These are phyloP conservation scores for Halcyon senegalensis DNA, from an alignment of 2,113 vertebrate species.

Conservation along the genomic window DNA sequence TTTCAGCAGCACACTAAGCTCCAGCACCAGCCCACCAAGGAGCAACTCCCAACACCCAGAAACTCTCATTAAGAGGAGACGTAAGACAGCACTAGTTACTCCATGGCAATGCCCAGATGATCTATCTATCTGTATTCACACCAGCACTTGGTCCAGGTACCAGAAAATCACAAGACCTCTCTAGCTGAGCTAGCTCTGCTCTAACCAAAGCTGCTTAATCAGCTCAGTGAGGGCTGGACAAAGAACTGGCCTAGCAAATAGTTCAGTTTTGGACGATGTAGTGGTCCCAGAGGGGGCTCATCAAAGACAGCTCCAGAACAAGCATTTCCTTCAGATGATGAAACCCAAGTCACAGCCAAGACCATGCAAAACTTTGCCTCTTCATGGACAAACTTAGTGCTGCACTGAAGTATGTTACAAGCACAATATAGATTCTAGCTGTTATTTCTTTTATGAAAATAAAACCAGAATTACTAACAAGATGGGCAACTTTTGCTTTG, in stretches of 20 bases:
- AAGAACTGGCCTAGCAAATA: background rate
- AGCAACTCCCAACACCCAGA: background rate
- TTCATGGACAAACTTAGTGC: background rate
- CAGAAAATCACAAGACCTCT: rapidly evolving
- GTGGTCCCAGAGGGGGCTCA: background rate
- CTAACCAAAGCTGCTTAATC: background rate
- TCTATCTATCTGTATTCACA: background rate
- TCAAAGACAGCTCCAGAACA: background rate
- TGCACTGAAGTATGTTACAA: background rate
- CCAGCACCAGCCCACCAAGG: background rate
- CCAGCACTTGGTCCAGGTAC: background rate
- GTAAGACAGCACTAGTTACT: background rate
- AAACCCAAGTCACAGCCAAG: background rate
- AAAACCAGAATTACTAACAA: background rate
- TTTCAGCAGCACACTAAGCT: background rate
- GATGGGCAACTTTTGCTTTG: background rate
- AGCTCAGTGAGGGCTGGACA: background rate
- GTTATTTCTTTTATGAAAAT: background rate
- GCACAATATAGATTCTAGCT: background rate
- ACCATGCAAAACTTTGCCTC: background rate
- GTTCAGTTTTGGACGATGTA: background rate
- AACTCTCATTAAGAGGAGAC: background rate
- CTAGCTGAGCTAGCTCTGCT: background rate
- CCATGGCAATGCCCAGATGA: background rate
- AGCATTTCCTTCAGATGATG: background rate